Conservation (phyloP, 2,113 vertebrate species). For the Quiscalus mexicanus region DNA sequence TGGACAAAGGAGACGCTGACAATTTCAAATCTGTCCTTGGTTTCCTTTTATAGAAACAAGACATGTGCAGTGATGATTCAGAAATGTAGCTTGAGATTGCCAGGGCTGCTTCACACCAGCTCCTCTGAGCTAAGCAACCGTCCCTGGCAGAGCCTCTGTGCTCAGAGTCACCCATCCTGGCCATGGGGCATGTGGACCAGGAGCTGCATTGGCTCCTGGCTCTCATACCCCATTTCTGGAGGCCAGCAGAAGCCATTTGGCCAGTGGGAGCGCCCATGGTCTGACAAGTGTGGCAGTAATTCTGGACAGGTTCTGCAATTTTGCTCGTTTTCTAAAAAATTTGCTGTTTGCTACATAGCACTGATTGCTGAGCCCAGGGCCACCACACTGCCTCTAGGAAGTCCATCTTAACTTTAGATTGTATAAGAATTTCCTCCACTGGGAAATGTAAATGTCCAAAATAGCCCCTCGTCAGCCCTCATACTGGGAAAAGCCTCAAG, state of each 20-base stretch:
- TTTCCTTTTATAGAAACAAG: conserved; percentile 58
- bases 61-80: conserved; percentile 42
- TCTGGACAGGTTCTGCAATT: neutral
- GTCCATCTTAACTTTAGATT: neutral
- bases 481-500: neutral
- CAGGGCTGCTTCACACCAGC: neutral
- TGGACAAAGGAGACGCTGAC: neutral
- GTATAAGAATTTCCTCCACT: neutral
- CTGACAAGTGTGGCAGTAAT: rapidly evolving
- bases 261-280: rapidly evolving
- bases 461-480: rapidly evolving
- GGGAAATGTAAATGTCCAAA: neutral
- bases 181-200: rapidly evolving
- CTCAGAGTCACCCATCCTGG: neutral
- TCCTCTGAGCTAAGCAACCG: neutral
- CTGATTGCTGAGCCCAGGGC: neutral
- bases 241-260: rapidly evolving
- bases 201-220: neutral
- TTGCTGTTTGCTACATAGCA: rapidly evolving
- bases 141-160: neutral
- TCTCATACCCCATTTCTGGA: neutral
- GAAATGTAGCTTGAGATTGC: neutral
- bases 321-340: neutral
- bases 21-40: conserved; percentile 42
- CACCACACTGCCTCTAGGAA: neutral